phyloP scores from a whole-genome alignment of 2,888 invertebrate genomes.

The Helobdella robusta region DNA sequence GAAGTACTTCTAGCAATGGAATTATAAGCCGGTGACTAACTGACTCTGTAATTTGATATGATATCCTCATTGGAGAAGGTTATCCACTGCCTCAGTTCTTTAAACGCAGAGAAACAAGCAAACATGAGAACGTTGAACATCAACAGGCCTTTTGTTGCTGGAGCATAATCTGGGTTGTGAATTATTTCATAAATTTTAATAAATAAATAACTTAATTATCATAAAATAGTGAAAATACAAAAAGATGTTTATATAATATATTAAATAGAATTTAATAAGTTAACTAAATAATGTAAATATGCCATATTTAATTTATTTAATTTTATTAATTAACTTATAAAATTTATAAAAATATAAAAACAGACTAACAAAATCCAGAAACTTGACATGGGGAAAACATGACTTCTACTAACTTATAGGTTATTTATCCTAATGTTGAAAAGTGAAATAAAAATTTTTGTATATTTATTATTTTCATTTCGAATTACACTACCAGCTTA shows the following conservation, averaged over 20 bases:
- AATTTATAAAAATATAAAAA: too few species aligned
- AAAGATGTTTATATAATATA: not conserved
- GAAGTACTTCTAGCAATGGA: not conserved
- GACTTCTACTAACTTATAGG: too few species aligned
- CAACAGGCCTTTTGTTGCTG: not conserved
- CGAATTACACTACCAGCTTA: too few species aligned
- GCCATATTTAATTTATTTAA: not conserved
- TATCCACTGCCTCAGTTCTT: not conserved
- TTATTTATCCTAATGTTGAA: too few species aligned
- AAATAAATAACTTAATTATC: too few species aligned
- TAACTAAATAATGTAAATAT: not conserved
- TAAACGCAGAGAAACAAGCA: constrained; percentile 1
- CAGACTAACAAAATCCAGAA: constrained; percentile 9
- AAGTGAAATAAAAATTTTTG: too few species aligned
- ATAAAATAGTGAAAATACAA: too few species aligned
- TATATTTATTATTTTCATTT: too few species aligned
- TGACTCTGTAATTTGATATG: constrained; percentile 2
- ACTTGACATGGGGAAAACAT: constrained; percentile 1
- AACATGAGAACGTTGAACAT: constrained; percentile 1
- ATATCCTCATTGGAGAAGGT: not conserved
- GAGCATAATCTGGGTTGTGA: constrained; percentile 2
- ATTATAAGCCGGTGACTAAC: not conserved
- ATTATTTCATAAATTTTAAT: too few species aligned
- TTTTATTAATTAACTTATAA: not conserved
- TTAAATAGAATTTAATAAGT: not conserved